Base-by-base conservation (phyloP, 2,797 vertebrate species). In the Acestrorhynchus altus region DNA sequence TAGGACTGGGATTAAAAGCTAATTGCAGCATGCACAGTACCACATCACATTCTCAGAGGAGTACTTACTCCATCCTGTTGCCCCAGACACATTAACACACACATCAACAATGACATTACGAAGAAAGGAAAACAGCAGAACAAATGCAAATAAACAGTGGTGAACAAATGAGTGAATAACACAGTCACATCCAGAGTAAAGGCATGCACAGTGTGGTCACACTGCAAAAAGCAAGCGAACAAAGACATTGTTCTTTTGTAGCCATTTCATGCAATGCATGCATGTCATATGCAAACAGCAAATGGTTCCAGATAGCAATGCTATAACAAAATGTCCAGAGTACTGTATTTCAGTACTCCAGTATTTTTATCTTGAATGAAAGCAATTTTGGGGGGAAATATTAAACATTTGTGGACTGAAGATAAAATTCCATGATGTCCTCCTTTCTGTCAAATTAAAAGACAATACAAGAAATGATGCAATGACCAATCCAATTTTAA, bases 21-120 rank as follows among this genome's bases (percentile, higher is more conserved):
- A 87, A 93, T 91, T 83, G 83, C 82, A 87, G 84, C 96, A 96
- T 94, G 95, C 96, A 92, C 90, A 86, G 74, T 83, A 86, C 81
- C 95, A 95, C 92, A 88, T 93, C 94, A 95, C 90, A 93, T 89
- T 81, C 80, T 83, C 81, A 68, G 85, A 86, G 81, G 77, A 84
- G 93, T 97, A 98, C 97, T 98, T 97, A 97, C 97, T 93, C 93
- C 94, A 89, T 95, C 93, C 96, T 98, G 96, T 89, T 87, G 90
- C 87, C 87, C 87, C 81, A 90, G 86, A 91, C 89, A 89, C 83
- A 89, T 90, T 80, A 83, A 75, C 65, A 70, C 69, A 64, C 69
- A 74, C 70, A 83, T 83, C 66, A 83, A 80, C 56, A 78, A 91
- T 82, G 80, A 91, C 83, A 82, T 87, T 81, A 73, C 92, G 87